A percentile compares a stretch with the other conserved stretches of the same genome.
Conservation (phyloP, 1,140 invertebrate genomes). For the Phymorhynchus buccinoides region DNA sequence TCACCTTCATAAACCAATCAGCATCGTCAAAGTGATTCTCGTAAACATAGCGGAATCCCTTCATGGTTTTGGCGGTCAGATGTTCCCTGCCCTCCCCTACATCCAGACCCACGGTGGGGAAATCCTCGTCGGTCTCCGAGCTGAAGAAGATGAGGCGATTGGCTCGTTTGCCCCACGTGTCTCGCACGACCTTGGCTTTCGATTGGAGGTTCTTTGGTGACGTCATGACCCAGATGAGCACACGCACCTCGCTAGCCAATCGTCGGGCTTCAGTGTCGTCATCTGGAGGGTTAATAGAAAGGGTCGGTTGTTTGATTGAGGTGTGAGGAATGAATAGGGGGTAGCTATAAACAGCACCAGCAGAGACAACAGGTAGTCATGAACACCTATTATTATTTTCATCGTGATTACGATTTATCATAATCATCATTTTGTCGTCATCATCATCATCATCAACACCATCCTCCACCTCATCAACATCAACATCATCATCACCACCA, state of each 20-base stretch:
- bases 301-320: no score
- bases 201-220: conserved; percentile 89
- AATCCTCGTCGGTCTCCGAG: conserved; percentile 57
- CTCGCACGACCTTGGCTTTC: conserved; percentile 91
- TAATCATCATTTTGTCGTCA: no score
- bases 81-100: conserved; percentile 62
- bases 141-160: conserved; percentile 77
- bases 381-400: no score
- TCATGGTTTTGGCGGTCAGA: conserved; percentile 58
- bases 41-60: conserved; percentile 83
- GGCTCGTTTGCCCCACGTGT: conserved; percentile 95
- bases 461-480: no score
- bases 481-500: no score
- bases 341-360: no score
- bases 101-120: conserved; percentile 64
- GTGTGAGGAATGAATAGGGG: no score
- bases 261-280: conserved; percentile 80
- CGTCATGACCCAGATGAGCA: conserved; percentile 97
- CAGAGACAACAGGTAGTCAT: no score
- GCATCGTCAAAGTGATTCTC: conserved; percentile 68
- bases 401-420: no score
- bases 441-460: no score
- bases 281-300: conserved; percentile 67
- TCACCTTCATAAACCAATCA: conserved; percentile 73
- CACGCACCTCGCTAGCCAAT: conserved; percentile 78